Conservation (phyloP, 2,888 invertebrate genomes). For the Bedellia somnulentella region DNA sequence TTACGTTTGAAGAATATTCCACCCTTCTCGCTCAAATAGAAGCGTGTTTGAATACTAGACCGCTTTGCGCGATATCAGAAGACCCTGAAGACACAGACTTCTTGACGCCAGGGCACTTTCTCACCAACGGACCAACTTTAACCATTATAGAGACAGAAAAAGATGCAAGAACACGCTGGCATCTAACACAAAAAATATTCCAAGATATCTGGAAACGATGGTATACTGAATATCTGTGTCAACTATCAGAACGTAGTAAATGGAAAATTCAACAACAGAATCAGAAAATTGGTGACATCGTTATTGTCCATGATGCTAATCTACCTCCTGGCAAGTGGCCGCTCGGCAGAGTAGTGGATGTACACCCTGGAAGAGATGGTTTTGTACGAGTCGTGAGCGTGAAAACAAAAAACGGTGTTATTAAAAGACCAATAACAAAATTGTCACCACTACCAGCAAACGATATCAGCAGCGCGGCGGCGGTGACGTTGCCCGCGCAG, state of each 20-base stretch:
- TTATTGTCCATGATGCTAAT: constrained; percentile 9
- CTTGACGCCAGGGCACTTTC: constrained; percentile 5
- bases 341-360: no score
- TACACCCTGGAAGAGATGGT: no score
- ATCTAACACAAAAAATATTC: constrained; percentile 12
- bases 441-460: no score
- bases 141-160: constrained; percentile 10
- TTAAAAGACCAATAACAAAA: no score
- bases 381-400: no score
- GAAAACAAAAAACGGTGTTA: no score
- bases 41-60: constrained; percentile 5
- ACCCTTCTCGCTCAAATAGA: constrained; percentile 5
- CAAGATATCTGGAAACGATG: constrained; percentile 10
- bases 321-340: constrained; percentile 10
- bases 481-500: no score
- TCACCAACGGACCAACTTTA: constrained; percentile 1
- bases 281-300: constrained; percentile 6
- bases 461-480: no score
- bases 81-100: constrained; percentile 2
- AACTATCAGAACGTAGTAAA: constrained; percentile 3
- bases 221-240: constrained; percentile 4
- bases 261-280: constrained; percentile 1
- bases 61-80: constrained; percentile 3
- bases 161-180: constrained; percentile 13
- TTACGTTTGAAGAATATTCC: no score